Percentiles rank a stretch among this genome's conserved stretches.
Evolutionary conservation across 1,140 invertebrate genomes (phyloP).

Genomic region (Venturia canescens): DNA sequence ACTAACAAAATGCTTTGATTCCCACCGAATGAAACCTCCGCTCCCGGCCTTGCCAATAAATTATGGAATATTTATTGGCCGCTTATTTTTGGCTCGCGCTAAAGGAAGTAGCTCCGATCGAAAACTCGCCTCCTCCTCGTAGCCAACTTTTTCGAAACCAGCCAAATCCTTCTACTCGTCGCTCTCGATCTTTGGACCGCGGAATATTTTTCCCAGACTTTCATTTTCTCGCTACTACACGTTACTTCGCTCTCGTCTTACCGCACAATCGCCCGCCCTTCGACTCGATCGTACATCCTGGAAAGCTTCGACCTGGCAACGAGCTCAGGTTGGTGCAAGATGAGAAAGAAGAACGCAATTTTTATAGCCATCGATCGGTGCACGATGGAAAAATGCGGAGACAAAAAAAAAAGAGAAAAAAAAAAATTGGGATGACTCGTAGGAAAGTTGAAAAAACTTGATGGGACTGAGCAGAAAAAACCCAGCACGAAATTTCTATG

Average conservation of each 20-base stretch:
- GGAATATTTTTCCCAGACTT: no score
- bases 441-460: background rate
- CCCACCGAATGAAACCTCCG: constrained; percentile 60
- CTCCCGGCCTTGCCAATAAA: constrained; percentile 62
- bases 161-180: background rate
- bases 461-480: background rate
- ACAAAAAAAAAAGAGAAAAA: background rate
- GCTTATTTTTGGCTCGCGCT: constrained; percentile 55
- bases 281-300: no score
- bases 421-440: background rate
- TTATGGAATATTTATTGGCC: constrained; percentile 69
- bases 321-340: no score
- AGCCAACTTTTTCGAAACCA: background rate
- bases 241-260: no score
- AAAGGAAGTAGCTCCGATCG: background rate
- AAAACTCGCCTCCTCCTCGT: background rate
- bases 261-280: no score
- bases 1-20: constrained; percentile 69
- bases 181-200: background rate
- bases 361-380: no score
- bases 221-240: no score
- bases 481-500: background rate
- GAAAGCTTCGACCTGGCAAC: no score
- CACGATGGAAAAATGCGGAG: no score
- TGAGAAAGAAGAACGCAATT: no score